Evolutionary conservation across 1,140 invertebrate genomes (phyloP).

Genomic region (Propsilocerus akamusi): DNA sequence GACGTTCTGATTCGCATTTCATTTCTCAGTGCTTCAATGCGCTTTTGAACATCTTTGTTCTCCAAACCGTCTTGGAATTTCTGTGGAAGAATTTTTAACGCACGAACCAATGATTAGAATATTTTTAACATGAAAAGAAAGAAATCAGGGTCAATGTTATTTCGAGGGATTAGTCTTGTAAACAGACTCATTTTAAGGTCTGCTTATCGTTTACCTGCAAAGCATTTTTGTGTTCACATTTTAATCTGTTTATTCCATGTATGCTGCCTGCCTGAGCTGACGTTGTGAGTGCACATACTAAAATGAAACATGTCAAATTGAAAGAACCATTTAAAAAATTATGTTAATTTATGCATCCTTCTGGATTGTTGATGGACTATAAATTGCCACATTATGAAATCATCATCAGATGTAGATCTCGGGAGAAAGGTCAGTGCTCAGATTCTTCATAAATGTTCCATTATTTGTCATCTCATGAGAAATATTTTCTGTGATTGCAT

Average conservation of each 20-base stretch:
- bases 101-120: too few relatives aligned
- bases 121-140: too few relatives aligned
- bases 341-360: neutral
- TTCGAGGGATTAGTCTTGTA: neutral
- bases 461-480: too few relatives aligned
- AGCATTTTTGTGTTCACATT: conserved; percentile 5
- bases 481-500: too few relatives aligned
- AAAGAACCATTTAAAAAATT: neutral
- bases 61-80: neutral
- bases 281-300: neutral
- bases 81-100: neutral
- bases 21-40: conserved; percentile 35
- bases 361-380: neutral
- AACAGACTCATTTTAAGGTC: too few relatives aligned
- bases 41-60: conserved; percentile 21
- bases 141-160: conserved; percentile 1
- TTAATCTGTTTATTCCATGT: conserved; percentile 1
- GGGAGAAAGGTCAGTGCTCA: neutral
- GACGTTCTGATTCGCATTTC: conserved; percentile 42
- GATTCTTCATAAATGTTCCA: too few relatives aligned
- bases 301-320: neutral
- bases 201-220: neutral
- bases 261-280: neutral
- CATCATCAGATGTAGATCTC: too few relatives aligned
- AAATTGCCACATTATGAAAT: neutral